Conservation (phyloP, 2,797 vertebrate genomes). For the Sebastolobus altivelis region DNA sequence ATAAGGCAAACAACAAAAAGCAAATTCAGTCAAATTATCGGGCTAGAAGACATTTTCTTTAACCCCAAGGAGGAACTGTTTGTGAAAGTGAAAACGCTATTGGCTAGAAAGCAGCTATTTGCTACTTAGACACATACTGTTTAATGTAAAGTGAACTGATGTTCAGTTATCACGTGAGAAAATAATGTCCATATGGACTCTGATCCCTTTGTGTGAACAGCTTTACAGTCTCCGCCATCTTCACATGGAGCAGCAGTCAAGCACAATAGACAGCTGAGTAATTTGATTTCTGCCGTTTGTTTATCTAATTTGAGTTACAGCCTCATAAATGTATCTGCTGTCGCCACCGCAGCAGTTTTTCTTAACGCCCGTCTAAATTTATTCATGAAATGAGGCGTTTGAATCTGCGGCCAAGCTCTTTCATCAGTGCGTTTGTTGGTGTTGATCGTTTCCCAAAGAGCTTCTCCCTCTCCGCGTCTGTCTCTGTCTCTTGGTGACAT, state of each 20-base stretch:
- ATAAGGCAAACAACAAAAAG: not conserved
- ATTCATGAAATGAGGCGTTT: conserved; percentile 51
- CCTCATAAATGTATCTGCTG: conserved; percentile 61
- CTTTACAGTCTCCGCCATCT: not conserved
- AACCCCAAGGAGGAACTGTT: not conserved
- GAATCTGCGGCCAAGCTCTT: conserved; percentile 48
- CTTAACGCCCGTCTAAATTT: conserved; percentile 52
- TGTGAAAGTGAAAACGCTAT: not conserved
- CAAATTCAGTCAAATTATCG: not conserved
- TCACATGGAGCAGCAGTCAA: not conserved
- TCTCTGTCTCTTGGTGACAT: conserved; percentile 35
- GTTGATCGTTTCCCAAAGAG: conserved; percentile 54
- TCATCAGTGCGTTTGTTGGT: conserved; percentile 62
- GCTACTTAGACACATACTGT: not conserved
- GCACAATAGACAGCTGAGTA: conserved; percentile 19
- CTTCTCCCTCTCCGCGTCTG: conserved; percentile 27
- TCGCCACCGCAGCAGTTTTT: conserved; percentile 64
- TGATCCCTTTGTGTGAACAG: conserved; percentile 1
- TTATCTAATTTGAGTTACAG: conserved; percentile 62
- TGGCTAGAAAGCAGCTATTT: not conserved
- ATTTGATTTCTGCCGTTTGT: conserved; percentile 59
- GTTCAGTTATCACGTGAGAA: not conserved
- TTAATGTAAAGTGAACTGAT: not conserved
- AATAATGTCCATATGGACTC: not conserved
- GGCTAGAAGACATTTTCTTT: not conserved